phyloP scores from a whole-genome alignment of 92 coral and sea anemone species.

The Hydrozoanthus gracilis region DNA sequence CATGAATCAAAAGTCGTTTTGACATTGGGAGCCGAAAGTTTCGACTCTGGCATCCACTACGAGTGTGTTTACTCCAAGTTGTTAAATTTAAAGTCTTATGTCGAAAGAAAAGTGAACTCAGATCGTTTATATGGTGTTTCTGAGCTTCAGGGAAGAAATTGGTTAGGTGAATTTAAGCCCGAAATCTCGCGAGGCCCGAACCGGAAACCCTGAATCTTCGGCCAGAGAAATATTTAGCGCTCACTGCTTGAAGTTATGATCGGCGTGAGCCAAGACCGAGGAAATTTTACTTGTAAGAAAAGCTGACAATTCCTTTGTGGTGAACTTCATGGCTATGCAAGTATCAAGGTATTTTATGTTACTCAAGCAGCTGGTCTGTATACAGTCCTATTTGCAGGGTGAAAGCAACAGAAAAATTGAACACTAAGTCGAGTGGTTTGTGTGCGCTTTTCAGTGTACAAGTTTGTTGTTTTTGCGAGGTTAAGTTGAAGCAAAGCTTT shows the following conservation, averaged over 20 bases:
- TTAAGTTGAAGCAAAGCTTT: background rate
- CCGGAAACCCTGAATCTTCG: conserved; percentile 48
- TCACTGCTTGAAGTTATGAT: conserved; percentile 36
- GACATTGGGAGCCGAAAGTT: conserved; percentile 8
- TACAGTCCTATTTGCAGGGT: conserved; percentile 13
- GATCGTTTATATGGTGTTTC: conserved; percentile 47
- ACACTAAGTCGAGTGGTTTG: conserved; percentile 24
- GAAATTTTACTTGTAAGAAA: background rate
- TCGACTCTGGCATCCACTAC: conserved; percentile 43
- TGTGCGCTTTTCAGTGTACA: conserved; percentile 7
- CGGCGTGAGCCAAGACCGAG: conserved; percentile 1
- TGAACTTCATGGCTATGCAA: conserved; percentile 43
- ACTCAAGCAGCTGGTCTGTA: background rate
- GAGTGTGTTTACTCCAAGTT: conserved; percentile 5
- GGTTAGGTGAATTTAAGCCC: conserved; percentile 24
- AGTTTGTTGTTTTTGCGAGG: background rate
- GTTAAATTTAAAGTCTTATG: conserved; percentile 8
- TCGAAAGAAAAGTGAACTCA: conserved; percentile 15
- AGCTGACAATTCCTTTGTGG: conserved; percentile 17
- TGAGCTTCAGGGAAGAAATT: conserved; percentile 20
- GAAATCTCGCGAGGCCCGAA: conserved; percentile 27
- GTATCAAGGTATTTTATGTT: conserved; percentile 44
- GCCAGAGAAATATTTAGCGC: conserved; percentile 28
- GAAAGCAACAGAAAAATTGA: conserved; percentile 25
- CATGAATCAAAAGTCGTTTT: background rate